Base-by-base conservation (phyloP, 2,888 invertebrate genomes). In the Ypsolopha scabrella region DNA sequence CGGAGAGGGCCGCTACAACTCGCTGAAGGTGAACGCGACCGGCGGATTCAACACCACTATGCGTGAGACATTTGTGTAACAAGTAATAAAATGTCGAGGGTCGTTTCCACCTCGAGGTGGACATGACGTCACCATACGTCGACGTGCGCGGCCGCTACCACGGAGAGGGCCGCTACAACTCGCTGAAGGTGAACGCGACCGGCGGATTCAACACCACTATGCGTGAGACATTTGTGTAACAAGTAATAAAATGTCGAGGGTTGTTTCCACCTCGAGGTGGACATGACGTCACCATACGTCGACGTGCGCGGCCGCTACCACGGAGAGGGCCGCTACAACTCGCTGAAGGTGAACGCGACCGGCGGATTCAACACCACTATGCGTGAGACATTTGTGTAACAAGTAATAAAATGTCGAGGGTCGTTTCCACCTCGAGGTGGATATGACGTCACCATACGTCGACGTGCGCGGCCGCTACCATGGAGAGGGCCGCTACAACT, bases 381-480 rank as follows among this genome's bases (percentile, higher is more conserved):
- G 88, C 81, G 92, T 92, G 71, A 83, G 87, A 76, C 50, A 13
- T 24, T 24, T 24, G 24, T 24, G 24, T 24, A 3, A 24, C 24
- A 24, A 3, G 24, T 24, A 24, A 24, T 24, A 3, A 24, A 3
- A 24, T 24, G 87, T 88, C 9, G 89, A 88, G 46, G 87, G 89
- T 52, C 79, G 73, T 41, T 87, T 90, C 53, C 80, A 87, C 39
- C 61, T 92, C 55, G 90, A 91, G 67, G 61, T 90, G 7, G 89
- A 90, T 53, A 63, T 89, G 54, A 81, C 81, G 41, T 69, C 89
- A 34, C 90, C 91, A 0, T 90, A 3, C n/a, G n/a, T n/a, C n/a
- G n/a, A 88, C 85, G n/a, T n/a, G n/a, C n/a, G n/a, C 48, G 91
- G 92, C 3, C 70, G 81, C 34, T 92, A 90, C 67, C 86, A 87